Percentiles rank a stretch among this genome's conserved stretches.
phyloP scores from a whole-genome alignment of 1,140 invertebrate species.

The Rhagoletis zephyria region DNA sequence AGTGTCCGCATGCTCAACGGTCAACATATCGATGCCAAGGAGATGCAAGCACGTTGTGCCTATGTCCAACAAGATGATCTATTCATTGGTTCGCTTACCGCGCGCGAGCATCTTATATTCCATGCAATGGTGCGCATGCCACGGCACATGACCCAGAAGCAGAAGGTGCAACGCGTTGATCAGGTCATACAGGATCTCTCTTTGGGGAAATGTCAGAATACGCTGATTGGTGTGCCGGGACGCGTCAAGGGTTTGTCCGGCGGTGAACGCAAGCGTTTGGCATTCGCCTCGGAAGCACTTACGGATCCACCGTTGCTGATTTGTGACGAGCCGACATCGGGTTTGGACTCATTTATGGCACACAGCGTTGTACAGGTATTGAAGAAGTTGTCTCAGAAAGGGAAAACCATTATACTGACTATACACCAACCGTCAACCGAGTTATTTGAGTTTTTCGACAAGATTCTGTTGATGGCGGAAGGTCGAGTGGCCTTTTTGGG shows the following conservation, averaged over 20 bases:
- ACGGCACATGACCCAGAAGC: constrained; percentile 80
- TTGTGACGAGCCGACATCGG: constrained; percentile 97
- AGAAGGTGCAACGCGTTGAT: constrained; percentile 88
- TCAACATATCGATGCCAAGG: constrained; percentile 78
- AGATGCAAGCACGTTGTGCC: constrained; percentile 85
- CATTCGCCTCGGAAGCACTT: constrained; percentile 95
- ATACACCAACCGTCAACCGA: constrained; percentile 98
- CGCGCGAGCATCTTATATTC: constrained; percentile 90
- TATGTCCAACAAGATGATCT: constrained; percentile 97
- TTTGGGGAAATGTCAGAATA: constrained; percentile 88
- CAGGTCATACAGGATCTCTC: constrained; percentile 86
- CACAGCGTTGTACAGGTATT: constrained; percentile 90
- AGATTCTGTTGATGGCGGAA: constrained; percentile 91
- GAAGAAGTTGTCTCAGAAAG: constrained; percentile 84
- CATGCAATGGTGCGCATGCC: constrained; percentile 96
- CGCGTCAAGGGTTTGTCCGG: constrained; percentile 93
- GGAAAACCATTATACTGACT: constrained; percentile 93
- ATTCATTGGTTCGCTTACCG: constrained; percentile 94
- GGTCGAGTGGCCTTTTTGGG: constrained; percentile 93
- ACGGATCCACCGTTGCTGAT: constrained; percentile 96
- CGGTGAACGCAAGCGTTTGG: constrained; percentile 94
- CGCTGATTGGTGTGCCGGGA: constrained; percentile 89
- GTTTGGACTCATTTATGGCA: constrained; percentile 88
- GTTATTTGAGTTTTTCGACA: constrained; percentile 93
- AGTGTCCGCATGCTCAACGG: constrained; percentile 81